These are phyloP conservation scores for Caerostris extrusa DNA, from an alignment of 1,140 invertebrate species.

Conservation along the genomic window DNA sequence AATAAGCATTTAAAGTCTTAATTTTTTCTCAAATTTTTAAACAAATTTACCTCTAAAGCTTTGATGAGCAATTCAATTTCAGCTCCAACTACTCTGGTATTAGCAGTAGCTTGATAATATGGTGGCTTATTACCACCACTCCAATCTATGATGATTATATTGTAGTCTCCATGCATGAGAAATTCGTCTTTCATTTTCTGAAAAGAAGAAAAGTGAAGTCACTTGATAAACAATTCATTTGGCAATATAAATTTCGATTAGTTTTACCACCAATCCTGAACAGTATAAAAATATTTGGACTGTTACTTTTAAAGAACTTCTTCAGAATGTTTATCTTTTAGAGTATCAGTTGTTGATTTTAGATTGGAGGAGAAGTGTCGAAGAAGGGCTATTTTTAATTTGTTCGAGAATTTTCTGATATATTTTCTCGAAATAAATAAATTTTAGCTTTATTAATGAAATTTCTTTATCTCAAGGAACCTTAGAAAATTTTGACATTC, in stretches of 20 bases:
- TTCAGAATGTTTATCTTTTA: background rate
- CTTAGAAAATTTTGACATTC: too few relatives aligned
- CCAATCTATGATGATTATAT: conserved; percentile 83
- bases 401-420: background rate
- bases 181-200: conserved; percentile 78
- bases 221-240: background rate
- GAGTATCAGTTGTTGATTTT: background rate
- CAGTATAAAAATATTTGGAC: conserved; percentile 11
- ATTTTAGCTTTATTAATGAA: background rate
- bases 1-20: background rate
- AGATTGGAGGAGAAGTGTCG: background rate
- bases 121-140: conserved; percentile 82
- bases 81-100: conserved; percentile 86
- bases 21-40: background rate
- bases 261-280: background rate
- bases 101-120: conserved; percentile 85
- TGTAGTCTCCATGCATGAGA: conserved; percentile 79
- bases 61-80: conserved; percentile 84
- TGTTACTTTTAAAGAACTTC: background rate
- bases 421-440: background rate
- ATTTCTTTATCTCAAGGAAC: background rate
- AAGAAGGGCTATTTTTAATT: background rate
- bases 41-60: conserved; percentile 78
- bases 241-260: background rate
- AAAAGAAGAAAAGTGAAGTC: conserved; percentile 37